phyloP scores from a whole-genome alignment of 2,888 invertebrate species.

The Peribatodes rhomboidaria region DNA sequence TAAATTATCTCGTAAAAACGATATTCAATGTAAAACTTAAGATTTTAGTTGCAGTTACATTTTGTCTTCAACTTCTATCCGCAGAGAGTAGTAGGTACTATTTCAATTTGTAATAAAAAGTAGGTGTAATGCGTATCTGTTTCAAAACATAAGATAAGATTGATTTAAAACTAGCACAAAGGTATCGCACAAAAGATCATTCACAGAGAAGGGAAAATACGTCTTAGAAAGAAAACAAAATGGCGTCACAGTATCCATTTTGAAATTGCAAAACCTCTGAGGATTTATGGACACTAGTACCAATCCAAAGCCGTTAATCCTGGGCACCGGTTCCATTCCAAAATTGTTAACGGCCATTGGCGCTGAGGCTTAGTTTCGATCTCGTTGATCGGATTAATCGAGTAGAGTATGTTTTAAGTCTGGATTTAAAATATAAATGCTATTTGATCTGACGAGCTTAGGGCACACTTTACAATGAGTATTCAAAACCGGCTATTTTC shows the following conservation, averaged over 20 bases:
- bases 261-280: constrained; percentile 16
- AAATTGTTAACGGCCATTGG: constrained; percentile 46
- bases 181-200: too few relatives aligned
- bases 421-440: not conserved
- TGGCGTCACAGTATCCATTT: constrained; percentile 15
- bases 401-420: not conserved
- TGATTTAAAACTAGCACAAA: too few relatives aligned
- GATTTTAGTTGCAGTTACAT: too few relatives aligned
- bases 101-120: too few relatives aligned
- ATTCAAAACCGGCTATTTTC: too few relatives aligned
- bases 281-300: constrained; percentile 15
- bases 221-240: constrained; percentile 11
- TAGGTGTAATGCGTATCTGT: too few relatives aligned
- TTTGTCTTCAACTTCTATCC: too few relatives aligned
- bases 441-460: not conserved
- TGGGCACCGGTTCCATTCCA: constrained; percentile 40
- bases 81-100: too few relatives aligned
- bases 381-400: constrained; percentile 26
- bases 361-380: constrained; percentile 39
- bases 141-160: too few relatives aligned
- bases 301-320: constrained; percentile 33
- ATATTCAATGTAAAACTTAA: too few relatives aligned
- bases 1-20: too few relatives aligned
- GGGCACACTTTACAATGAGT: not conserved
- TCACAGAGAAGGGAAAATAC: not conserved